Conservation (phyloP, 2,797 vertebrate genomes). For the Heteromormyrus szaboi region DNA sequence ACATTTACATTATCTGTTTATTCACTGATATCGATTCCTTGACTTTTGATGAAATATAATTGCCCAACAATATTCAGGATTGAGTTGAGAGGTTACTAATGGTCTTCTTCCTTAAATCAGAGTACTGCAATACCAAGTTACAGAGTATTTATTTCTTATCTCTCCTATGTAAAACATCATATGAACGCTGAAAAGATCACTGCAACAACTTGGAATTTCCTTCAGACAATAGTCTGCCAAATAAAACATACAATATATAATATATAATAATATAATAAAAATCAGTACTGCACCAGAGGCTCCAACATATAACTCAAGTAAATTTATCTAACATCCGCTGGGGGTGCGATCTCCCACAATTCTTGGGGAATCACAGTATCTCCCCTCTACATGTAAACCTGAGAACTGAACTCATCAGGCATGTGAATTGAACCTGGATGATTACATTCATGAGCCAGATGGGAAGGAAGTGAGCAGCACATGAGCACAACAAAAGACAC, state of each 20-base stretch:
- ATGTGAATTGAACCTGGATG: background rate
- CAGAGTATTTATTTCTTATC: background rate
- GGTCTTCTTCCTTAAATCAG: background rate
- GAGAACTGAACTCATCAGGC: background rate
- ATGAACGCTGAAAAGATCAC: background rate
- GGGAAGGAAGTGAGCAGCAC: background rate
- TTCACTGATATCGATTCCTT: background rate
- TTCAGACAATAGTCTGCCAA: background rate
- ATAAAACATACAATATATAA: background rate
- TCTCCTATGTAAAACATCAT: background rate
- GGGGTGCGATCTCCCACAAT: background rate
- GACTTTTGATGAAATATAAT: background rate
- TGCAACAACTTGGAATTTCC: background rate
- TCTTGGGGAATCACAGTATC: background rate
- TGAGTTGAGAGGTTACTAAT: background rate
- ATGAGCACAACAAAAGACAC: background rate
- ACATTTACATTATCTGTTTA: background rate
- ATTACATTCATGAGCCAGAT: background rate
- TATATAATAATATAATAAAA: background rate
- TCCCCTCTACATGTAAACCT: background rate
- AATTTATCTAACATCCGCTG: background rate
- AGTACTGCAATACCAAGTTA: background rate
- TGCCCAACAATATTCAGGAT: background rate
- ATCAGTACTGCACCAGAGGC: background rate
- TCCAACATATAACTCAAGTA: background rate